Evolutionary conservation across 2,113 vertebrate genomes (phyloP).

Genomic region (Scytalopus superciliaris): DNA sequence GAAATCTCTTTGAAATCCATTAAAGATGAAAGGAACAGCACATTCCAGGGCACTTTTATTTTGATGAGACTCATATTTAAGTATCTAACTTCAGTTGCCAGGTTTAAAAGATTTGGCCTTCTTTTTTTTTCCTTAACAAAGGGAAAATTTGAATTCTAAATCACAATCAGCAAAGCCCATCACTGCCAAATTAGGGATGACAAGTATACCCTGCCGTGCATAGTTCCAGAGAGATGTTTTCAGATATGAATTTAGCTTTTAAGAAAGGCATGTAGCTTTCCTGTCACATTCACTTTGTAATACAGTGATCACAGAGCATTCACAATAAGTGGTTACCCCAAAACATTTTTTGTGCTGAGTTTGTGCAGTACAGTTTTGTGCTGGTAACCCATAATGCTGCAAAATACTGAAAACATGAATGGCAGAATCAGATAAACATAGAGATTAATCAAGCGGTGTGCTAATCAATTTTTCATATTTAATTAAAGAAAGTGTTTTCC

Average conservation of each 20-base stretch:
- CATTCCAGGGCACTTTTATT: not conserved
- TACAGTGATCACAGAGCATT: not conserved
- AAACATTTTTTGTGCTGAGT: not conserved
- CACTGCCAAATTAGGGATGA: not conserved
- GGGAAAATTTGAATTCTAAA: slow-evolving; percentile 8
- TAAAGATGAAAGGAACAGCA: not conserved
- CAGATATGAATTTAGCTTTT: not conserved
- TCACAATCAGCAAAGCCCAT: not conserved
- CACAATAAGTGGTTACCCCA: not conserved
- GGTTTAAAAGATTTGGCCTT: not conserved
- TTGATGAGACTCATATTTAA: not conserved
- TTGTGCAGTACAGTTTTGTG: not conserved
- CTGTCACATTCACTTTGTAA: not conserved
- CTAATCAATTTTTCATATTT: slow-evolving; percentile 43
- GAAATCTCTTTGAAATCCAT: not conserved
- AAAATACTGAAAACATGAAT: not conserved
- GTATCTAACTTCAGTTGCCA: not conserved
- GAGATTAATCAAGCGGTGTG: not conserved
- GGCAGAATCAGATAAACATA: not conserved
- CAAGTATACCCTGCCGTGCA: not conserved
- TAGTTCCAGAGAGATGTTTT: not conserved
- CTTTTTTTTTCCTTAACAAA: not conserved
- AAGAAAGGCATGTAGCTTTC: not conserved
- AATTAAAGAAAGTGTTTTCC: slow-evolving; percentile 21
- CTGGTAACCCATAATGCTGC: not conserved